A percentile compares a stretch with the other conserved stretches of the same genome.
Evolutionary conservation across 2,797 vertebrate species (phyloP).

Genomic region (Gobio occitaniae): DNA sequence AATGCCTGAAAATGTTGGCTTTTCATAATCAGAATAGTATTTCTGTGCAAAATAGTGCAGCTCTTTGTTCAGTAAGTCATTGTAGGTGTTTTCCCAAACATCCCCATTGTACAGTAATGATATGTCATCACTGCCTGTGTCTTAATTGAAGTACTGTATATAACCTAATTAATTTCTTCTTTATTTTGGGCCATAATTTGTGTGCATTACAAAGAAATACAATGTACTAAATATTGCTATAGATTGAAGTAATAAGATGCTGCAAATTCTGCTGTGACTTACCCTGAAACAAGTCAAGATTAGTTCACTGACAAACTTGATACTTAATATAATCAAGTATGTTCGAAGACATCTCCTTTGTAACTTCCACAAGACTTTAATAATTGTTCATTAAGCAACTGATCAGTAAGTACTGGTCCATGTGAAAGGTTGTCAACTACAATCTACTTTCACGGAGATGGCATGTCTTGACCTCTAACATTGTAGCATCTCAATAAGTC

Average conservation of each 20-base stretch:
- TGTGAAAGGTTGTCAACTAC: not conserved
- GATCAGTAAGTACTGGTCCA: not conserved
- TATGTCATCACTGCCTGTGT: not conserved
- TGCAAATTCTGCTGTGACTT: not conserved
- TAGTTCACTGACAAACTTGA: not conserved
- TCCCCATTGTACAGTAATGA: conserved; percentile 27
- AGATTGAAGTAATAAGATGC: not conserved
- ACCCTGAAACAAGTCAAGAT: not conserved
- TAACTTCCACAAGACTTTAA: not conserved
- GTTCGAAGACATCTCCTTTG: not conserved
- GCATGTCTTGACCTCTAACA: not conserved
- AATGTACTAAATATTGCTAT: not conserved
- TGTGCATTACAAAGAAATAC: not conserved
- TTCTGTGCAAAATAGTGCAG: conserved; percentile 31
- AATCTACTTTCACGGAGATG: not conserved
- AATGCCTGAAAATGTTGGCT: conserved; percentile 3
- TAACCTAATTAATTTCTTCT: not conserved
- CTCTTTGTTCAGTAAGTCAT: conserved; percentile 23
- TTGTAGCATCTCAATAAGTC: conserved; percentile 19
- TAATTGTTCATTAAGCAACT: not conserved
- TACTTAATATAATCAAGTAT: not conserved
- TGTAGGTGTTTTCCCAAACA: conserved; percentile 41
- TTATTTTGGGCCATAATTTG: not conserved
- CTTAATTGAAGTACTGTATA: not conserved
- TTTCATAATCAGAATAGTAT: conserved; percentile 7